These are phyloP conservation scores for Himalopsyche phryganea DNA, from an alignment of 1,140 invertebrate genomes.

Conservation along the genomic window DNA sequence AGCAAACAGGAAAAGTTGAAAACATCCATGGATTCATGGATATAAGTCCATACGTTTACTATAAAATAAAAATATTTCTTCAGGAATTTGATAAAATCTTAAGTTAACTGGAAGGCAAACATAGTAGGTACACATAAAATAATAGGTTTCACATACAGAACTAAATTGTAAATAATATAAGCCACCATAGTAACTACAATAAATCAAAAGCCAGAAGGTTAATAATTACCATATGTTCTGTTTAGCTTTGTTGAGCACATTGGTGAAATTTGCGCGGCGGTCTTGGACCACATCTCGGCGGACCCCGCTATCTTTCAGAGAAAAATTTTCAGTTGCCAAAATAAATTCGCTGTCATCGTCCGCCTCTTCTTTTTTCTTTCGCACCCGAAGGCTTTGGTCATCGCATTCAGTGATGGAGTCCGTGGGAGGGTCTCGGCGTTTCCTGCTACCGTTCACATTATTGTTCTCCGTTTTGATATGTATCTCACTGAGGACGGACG, in stretches of 20 bases:
- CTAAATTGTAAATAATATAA: no score
- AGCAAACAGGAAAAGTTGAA: no score
- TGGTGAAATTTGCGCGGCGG: conserved; percentile 45
- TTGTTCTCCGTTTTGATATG: conserved; percentile 46
- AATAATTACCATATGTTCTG: conserved; percentile 46
- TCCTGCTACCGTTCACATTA: conserved; percentile 39
- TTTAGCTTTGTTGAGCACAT: conserved; percentile 50
- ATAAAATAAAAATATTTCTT: no score
- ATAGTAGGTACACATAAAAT: no score
- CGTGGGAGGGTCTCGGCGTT: conserved; percentile 30
- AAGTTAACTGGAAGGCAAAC: no score
- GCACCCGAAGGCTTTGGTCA: conserved; percentile 35
- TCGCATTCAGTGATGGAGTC: conserved; percentile 41
- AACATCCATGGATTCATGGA: background rate
- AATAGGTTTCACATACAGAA: no score
- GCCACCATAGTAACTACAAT: no score
- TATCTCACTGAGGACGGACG: conserved; percentile 50
- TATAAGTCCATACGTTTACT: background rate
- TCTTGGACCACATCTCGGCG: conserved; percentile 39
- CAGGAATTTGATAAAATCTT: no score
- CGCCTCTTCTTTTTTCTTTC: conserved; percentile 33
- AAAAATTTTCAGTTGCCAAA: conserved; percentile 30
- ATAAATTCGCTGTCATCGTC: conserved; percentile 32
- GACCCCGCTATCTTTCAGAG: conserved; percentile 32
- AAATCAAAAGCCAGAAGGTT: no score